phyloP scores from a whole-genome alignment of 2,888 invertebrate genomes.

The Mylabris sibirica region DNA sequence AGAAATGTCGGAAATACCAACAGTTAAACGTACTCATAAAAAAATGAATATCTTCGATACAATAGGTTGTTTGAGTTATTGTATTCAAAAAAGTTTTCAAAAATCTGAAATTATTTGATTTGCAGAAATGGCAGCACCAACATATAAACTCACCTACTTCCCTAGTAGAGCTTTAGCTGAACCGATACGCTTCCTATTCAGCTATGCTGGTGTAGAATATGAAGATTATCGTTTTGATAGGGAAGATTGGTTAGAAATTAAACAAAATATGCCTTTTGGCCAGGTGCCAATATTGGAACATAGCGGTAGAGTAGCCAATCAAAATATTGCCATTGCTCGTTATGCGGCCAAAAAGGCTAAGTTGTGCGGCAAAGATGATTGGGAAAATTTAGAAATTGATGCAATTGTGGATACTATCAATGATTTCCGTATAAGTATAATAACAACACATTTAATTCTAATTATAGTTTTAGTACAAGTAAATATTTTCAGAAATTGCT shows the following conservation, averaged over 20 bases:
- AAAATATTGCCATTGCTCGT: constrained; percentile 68
- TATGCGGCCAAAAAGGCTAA: constrained; percentile 70
- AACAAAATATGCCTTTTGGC: constrained; percentile 66
- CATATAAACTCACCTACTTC: constrained; percentile 70
- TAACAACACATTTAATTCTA: not conserved
- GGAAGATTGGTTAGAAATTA: constrained; percentile 63
- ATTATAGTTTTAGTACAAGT: not conserved
- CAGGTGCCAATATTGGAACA: constrained; percentile 70
- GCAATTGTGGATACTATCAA: constrained; percentile 68
- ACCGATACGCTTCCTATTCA: constrained; percentile 69
- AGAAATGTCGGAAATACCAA: not conserved
- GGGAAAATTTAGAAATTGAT: constrained; percentile 71
- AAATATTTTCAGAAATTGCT: constrained; percentile 62
- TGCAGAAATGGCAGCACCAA: constrained; percentile 54
- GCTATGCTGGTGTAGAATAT: constrained; percentile 68
- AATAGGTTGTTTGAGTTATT: not conserved
- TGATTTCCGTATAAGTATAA: constrained; percentile 68
- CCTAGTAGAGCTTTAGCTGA: constrained; percentile 70
- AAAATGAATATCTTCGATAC: not conserved
- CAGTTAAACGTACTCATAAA: not conserved
- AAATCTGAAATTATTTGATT: too few relatives aligned
- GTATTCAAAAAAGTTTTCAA: too few relatives aligned
- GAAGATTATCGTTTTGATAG: constrained; percentile 68
- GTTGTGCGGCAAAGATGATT: constrained; percentile 66
- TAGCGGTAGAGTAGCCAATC: constrained; percentile 70